Evolutionary conservation across 2,113 vertebrate species (phyloP).

Genomic region (Ploceus nigricollis): DNA sequence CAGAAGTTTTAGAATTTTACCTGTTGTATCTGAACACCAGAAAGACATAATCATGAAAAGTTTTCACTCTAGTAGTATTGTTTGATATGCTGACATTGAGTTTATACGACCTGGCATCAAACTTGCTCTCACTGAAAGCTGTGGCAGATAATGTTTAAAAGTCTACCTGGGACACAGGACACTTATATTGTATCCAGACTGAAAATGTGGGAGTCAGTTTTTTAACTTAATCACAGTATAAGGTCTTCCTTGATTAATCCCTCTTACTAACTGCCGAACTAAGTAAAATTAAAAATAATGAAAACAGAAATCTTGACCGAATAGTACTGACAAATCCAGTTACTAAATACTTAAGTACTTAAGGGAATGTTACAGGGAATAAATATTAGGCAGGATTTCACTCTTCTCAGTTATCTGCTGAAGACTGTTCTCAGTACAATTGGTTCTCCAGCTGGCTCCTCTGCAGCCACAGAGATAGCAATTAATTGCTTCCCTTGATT

Average conservation of each 20-base stretch:
- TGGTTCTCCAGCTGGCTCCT: constrained; percentile 28
- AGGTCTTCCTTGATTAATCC: neutral
- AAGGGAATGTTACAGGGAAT: constrained; percentile 17
- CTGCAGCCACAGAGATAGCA: constrained; percentile 62
- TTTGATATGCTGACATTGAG: neutral
- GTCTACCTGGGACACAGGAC: neutral
- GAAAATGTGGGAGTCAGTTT: neutral
- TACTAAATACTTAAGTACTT: neutral
- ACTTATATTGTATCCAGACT: neutral
- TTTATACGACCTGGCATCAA: neutral
- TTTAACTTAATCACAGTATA: neutral
- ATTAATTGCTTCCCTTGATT: constrained; percentile 69
- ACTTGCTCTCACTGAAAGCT: neutral
- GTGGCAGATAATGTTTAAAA: neutral
- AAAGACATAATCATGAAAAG: neutral
- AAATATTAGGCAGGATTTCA: constrained; percentile 25
- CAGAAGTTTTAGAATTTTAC: neutral
- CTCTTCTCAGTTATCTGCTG: constrained; percentile 46
- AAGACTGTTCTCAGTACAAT: constrained; percentile 12
- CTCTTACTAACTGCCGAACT: neutral
- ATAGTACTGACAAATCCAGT: neutral
- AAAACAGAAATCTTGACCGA: neutral
- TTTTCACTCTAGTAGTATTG: neutral
- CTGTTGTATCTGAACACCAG: neutral
- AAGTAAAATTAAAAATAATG: neutral